These are phyloP conservation scores for Notothenia rossii DNA, from an alignment of 2,113 vertebrate genomes.

Conservation along the genomic window DNA sequence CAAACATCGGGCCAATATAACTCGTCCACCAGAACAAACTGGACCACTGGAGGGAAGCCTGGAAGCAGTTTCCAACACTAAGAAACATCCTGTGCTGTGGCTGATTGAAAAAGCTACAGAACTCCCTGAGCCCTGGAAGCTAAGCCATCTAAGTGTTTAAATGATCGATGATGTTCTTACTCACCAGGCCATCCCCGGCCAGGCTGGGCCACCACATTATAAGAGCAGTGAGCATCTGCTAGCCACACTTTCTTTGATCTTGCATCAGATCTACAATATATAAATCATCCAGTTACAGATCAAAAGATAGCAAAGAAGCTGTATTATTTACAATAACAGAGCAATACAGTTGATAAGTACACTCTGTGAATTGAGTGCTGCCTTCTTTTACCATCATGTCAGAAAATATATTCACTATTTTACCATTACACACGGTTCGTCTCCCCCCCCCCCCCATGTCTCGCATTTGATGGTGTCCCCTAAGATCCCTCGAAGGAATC, in stretches of 20 bases:
- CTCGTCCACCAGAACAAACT: too few species aligned
- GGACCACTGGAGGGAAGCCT: too few species aligned
- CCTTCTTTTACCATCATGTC: background rate
- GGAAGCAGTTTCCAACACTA: too few species aligned
- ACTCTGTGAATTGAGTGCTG: too few species aligned
- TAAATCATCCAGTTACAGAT: background rate
- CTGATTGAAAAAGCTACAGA: too few species aligned
- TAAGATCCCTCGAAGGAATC: background rate
- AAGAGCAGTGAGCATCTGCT: background rate
- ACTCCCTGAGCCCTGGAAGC: too few species aligned
- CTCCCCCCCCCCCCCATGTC: background rate
- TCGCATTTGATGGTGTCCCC: background rate
- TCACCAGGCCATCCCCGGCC: background rate
- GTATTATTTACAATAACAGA: background rate
- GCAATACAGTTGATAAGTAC: background rate
- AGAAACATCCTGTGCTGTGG: too few species aligned
- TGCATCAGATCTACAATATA: background rate
- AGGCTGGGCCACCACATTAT: background rate
- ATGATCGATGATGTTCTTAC: background rate
- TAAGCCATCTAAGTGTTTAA: too few species aligned
- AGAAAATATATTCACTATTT: background rate
- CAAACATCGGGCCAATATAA: too few species aligned
- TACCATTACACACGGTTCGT: background rate
- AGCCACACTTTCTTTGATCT: background rate
- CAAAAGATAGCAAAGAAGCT: background rate